Base-by-base conservation (phyloP, 2,113 vertebrate species). In the Isichthys henryi region DNA sequence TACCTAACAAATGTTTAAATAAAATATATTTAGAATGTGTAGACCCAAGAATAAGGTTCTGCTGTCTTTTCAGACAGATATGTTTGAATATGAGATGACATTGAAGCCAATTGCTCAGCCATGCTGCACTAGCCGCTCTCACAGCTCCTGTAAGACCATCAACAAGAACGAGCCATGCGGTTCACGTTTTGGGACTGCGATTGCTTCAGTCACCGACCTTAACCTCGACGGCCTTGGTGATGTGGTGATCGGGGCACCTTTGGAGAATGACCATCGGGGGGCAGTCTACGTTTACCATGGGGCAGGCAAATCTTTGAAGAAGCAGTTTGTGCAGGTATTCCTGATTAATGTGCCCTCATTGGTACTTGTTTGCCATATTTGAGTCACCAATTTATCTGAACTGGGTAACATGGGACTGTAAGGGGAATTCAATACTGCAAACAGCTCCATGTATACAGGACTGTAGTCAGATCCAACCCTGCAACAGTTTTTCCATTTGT, bases 251-350 rank as follows among this genome's bases (percentile, higher is more conserved):
- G 98, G 98, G 0, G 97, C 98, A 0, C 98, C 98, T 0, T 92
- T 99, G 35, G 98, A 99, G 90, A 97, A 97, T 35, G 97, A 99
- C 91, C 98, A 99, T 82, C 93, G 95, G 0, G 98, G 98, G 43
- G 98, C 97, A 0, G 98, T 97, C 35, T 99, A 99, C 92, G 94
- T 99, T 92, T 99, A 98, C 90, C 98, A 99, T 0, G 98, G 98
- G 23, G 92, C 0, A 2, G 93, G 95, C 83, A 96, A 90, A 77
- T 95, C 94, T 0, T 95, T 99, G 88, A 96, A 94, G 90, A 93
- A 96, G 91, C 95, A 96, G 58, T 97, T 96, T 82, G 97, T 97
- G 0, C 98, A 99, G 96, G 98, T 96, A 90, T 92, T 91, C 50
- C 11, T 62, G 49, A 45, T 87, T 53, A 35, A 27, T 46, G 9